These are phyloP conservation scores for Percopsis transmontana DNA, from an alignment of 2,113 vertebrate genomes.

Conservation along the genomic window DNA sequence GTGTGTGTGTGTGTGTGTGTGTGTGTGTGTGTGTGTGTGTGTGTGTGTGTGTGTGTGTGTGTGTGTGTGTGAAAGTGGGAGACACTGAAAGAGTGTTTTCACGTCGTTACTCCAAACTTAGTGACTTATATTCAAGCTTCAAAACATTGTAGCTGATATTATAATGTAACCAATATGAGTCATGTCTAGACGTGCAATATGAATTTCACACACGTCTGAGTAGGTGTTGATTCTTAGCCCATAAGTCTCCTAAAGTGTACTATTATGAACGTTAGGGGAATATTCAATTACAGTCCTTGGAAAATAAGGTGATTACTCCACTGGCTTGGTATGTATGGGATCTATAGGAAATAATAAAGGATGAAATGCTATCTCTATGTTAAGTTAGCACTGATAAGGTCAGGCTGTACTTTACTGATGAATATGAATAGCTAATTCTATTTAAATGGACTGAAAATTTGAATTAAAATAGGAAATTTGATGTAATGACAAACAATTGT, in stretches of 20 bases:
- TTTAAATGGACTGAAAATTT: no score
- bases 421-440: no score
- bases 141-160: constrained; percentile 13
- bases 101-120: no score
- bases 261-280: constrained; percentile 10
- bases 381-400: no score
- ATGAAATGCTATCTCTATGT: neutral
- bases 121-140: no score
- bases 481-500: no score
- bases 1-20: neutral
- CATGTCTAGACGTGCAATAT: constrained; percentile 21
- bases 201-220: neutral
- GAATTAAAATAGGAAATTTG: no score
- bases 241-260: constrained; percentile 21
- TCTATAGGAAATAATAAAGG: neutral
- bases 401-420: no score
- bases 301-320: neutral
- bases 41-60: constrained; percentile 10
- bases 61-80: neutral
- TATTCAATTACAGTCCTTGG: neutral
- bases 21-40: constrained; percentile 8
- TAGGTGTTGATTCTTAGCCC: constrained; percentile 15
- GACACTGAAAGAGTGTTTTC: no score
- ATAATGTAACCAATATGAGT: constrained; percentile 1
- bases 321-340: neutral